A percentile compares a stretch with the other conserved stretches of the same genome.
phyloP scores from a whole-genome alignment of 2,113 vertebrate species.

The Cheirogaleus medius region DNA sequence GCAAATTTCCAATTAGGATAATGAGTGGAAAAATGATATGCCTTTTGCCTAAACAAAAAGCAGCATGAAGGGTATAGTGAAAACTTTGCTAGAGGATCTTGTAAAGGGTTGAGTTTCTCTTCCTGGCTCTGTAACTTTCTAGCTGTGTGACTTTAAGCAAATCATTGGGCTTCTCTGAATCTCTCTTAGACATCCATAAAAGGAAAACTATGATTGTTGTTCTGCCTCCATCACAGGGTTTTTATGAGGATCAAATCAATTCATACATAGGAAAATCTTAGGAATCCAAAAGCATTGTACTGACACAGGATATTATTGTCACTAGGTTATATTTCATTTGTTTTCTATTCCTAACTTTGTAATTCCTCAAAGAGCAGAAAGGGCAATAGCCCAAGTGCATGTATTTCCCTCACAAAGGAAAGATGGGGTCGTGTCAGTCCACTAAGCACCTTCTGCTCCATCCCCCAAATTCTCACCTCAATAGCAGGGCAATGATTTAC shows the following conservation, averaged over 20 bases:
- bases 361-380: not conserved
- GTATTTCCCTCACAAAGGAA: not conserved
- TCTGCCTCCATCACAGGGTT: not conserved
- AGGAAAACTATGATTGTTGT: no score
- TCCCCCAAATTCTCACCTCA: fast-evolving
- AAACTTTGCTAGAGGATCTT: not conserved
- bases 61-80: not conserved
- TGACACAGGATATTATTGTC: not conserved
- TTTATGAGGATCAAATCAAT: not conserved
- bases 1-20: not conserved
- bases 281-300: not conserved
- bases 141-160: not conserved
- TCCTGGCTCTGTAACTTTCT: not conserved
- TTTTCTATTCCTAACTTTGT: not conserved
- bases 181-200: not conserved
- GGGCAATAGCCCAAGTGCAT: not conserved
- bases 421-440: fast-evolving
- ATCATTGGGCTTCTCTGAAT: not conserved
- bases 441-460: not conserved
- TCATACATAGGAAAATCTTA: not conserved
- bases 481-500: not conserved
- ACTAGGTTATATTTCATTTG: no score
- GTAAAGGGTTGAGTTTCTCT: not conserved
- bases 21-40: not conserved
- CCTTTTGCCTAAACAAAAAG: not conserved